Percentiles rank a stretch among this genome's conserved stretches.
phyloP scores from a whole-genome alignment of 2,888 invertebrate species.

The Drosophila falleni region DNA sequence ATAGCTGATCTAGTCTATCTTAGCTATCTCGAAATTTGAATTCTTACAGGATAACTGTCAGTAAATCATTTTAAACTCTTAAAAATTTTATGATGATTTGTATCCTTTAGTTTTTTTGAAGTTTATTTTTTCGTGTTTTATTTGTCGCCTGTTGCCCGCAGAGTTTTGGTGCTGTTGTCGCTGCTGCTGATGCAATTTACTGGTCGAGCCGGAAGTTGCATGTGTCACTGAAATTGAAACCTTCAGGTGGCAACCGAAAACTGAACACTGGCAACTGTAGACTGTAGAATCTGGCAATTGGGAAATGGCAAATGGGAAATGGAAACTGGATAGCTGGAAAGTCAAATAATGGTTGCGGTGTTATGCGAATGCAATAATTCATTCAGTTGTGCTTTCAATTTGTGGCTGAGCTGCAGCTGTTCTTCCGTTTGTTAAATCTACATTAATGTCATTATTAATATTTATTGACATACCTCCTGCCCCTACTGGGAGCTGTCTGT shows the following conservation, averaged over 20 bases:
- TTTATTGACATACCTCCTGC: conserved; percentile 69
- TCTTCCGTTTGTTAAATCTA: conserved; percentile 71
- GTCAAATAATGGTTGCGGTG: conserved; percentile 14
- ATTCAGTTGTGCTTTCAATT: conserved; percentile 47
- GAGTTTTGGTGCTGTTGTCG: conserved; percentile 22
- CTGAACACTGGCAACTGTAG: neutral
- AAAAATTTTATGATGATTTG: neutral
- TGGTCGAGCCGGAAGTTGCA: conserved; percentile 75
- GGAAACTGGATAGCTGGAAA: conserved; percentile 1
- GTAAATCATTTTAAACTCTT: neutral
- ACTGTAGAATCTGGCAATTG: conserved; percentile 17
- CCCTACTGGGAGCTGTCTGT: neutral
- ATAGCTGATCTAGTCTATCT: neutral
- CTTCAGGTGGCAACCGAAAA: conserved; percentile 14
- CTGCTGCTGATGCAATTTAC: conserved; percentile 71
- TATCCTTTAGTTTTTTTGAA: neutral
- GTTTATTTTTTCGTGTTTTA: conserved; percentile 4
- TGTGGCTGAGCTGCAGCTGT: conserved; percentile 22
- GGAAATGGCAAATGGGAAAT: conserved; percentile 11
- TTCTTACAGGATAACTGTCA: conserved; percentile 1
- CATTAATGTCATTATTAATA: conserved; percentile 83
- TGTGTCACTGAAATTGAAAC: conserved; percentile 70
- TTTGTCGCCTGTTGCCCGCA: conserved; percentile 57
- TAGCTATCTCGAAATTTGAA: neutral
- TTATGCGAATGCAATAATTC: conserved; percentile 53